Percentiles rank a stretch among this genome's conserved stretches.
phyloP scores from a whole-genome alignment of 1,140 invertebrate genomes.

The Drosophila athabasca region DNA sequence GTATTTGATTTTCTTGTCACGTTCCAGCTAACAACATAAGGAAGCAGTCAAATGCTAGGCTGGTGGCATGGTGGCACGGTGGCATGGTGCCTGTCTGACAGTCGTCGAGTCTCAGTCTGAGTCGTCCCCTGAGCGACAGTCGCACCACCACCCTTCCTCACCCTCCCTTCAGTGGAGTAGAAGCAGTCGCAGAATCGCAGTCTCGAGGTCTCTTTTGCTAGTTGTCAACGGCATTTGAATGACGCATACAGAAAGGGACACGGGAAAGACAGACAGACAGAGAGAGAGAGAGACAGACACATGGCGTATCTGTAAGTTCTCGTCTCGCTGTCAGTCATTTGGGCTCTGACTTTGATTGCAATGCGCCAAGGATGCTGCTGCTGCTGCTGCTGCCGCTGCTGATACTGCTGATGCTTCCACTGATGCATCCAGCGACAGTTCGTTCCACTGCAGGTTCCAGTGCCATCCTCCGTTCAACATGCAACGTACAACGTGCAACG shows the following conservation, averaged over 20 bases:
- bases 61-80: neutral
- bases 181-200: neutral
- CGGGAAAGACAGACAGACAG: neutral
- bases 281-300: neutral
- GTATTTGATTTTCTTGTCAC: slow-evolving; percentile 82
- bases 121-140: slow-evolving; percentile 30
- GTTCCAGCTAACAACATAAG: slow-evolving; percentile 80
- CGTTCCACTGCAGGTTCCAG: slow-evolving; percentile 1
- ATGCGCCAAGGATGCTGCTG: slow-evolving; percentile 71
- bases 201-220: slow-evolving; percentile 20
- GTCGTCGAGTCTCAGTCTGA: slow-evolving; percentile 10
- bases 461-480: slow-evolving; percentile 15
- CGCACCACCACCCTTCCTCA: slow-evolving; percentile 30
- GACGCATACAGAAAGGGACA: slow-evolving; percentile 41
- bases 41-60: slow-evolving; percentile 75
- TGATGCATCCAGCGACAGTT: slow-evolving; percentile 1
- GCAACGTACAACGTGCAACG: slow-evolving; percentile 1
- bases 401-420: neutral
- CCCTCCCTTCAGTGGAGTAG: neutral
- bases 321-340: slow-evolving; percentile 64
- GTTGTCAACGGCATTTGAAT: slow-evolving; percentile 77
- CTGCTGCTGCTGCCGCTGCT: neutral
- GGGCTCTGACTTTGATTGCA: slow-evolving; percentile 75
- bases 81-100: slow-evolving; percentile 18
- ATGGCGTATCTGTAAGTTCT: slow-evolving; percentile 61